Evolutionary conservation across 2,888 invertebrate genomes (phyloP).

Genomic region (Lymantria dispar): DNA sequence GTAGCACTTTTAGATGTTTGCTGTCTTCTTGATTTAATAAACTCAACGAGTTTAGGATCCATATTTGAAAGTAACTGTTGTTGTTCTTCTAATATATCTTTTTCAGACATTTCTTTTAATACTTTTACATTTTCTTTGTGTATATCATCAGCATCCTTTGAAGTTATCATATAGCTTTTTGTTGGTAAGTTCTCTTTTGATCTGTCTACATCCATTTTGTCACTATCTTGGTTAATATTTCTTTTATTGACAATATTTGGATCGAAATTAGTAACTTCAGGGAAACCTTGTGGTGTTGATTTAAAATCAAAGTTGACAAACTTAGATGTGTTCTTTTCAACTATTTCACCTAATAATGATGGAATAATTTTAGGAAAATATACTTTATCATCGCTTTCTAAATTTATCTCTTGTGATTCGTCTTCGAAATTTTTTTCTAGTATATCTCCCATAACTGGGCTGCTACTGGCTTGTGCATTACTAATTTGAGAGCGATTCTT

Average conservation of each 20-base stretch:
- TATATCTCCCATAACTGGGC: conserved; percentile 52
- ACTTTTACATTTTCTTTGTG: conserved; percentile 88
- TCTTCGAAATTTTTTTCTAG: conserved; percentile 55
- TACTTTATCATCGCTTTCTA: conserved; percentile 62
- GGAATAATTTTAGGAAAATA: conserved; percentile 72
- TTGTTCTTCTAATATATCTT: conserved; percentile 89
- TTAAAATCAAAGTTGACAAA: conserved; percentile 36
- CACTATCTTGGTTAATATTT: conserved; percentile 17
- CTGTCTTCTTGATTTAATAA: conserved; percentile 75
- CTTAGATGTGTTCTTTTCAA: conserved; percentile 72
- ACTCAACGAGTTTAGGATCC: conserved; percentile 86
- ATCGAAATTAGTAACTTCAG: conserved; percentile 68
- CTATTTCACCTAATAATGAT: conserved; percentile 76
- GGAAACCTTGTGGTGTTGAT: conserved; percentile 74
- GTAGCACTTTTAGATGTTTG: conserved; percentile 13
- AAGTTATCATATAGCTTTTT: conserved; percentile 76
- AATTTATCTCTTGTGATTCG: conserved; percentile 1
- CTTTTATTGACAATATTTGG: conserved; percentile 47
- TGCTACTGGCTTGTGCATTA: conserved; percentile 52
- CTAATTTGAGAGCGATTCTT: conserved; percentile 51
- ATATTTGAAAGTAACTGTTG: conserved; percentile 84
- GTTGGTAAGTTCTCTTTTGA: conserved; percentile 42
- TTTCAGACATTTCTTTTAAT: conserved; percentile 85
- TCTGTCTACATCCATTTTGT: conserved; percentile 53
- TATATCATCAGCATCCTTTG: conserved; percentile 80